Evolutionary conservation across 2,797 vertebrate genomes (phyloP).

Genomic region (Enteromius thamalakanensis): DNA sequence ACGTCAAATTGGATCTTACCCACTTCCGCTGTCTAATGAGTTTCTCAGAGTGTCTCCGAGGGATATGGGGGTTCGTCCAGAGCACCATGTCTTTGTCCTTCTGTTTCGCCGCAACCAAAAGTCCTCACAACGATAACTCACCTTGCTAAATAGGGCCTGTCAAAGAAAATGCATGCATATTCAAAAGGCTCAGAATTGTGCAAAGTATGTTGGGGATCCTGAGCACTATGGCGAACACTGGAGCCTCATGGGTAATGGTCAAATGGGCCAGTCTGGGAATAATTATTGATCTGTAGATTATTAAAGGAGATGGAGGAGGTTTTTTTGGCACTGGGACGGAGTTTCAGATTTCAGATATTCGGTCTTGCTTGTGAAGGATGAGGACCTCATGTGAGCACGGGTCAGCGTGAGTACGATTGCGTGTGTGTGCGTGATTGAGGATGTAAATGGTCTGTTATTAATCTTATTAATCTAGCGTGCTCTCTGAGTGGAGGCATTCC

Average conservation of each 20-base stretch:
- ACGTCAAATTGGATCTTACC: slow-evolving; percentile 84
- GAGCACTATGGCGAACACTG: slow-evolving; percentile 3
- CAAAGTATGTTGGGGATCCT: slow-evolving; percentile 8
- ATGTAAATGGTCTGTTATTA: slow-evolving; percentile 75
- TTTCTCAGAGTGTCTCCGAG: slow-evolving; percentile 51
- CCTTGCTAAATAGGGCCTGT: background rate
- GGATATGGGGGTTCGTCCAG: slow-evolving; percentile 38
- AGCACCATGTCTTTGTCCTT: slow-evolving; percentile 46
- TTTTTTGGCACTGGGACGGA: slow-evolving; percentile 48
- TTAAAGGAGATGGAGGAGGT: slow-evolving; percentile 53
- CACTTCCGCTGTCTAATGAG: slow-evolving; percentile 74
- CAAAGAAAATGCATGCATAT: slow-evolving; percentile 20
- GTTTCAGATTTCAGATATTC: slow-evolving; percentile 61
- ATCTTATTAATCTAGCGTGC: slow-evolving; percentile 69
- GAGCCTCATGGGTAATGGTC: slow-evolving; percentile 37
- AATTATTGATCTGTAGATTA: slow-evolving; percentile 64
- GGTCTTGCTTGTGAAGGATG: slow-evolving; percentile 44
- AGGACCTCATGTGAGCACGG: slow-evolving; percentile 44
- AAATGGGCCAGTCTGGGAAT: slow-evolving; percentile 51
- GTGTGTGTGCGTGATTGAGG: slow-evolving; percentile 63
- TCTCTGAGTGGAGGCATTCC: slow-evolving; percentile 65
- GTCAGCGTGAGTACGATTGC: slow-evolving; percentile 39
- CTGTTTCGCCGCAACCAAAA: slow-evolving; percentile 7
- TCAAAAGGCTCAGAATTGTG: slow-evolving; percentile 10
- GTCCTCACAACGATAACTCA: slow-evolving; percentile 27